Percentiles rank a stretch among this genome's conserved stretches.
phyloP scores from a whole-genome alignment of 2,797 vertebrate genomes.

The Alauda arvensis region DNA sequence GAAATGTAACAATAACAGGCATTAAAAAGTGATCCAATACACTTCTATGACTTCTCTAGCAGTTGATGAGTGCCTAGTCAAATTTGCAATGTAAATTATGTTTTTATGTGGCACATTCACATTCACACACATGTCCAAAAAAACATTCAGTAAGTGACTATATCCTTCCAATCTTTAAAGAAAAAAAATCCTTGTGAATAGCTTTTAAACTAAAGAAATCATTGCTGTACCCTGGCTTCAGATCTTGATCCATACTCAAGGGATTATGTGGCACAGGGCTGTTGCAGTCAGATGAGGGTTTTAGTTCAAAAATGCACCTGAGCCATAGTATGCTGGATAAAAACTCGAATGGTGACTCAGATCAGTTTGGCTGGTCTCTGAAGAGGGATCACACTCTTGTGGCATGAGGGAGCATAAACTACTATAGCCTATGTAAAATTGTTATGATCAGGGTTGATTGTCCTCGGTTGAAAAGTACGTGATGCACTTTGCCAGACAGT shows the following conservation, averaged over 20 bases:
- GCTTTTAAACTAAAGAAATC: neutral
- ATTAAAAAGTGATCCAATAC: neutral
- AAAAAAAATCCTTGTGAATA: neutral
- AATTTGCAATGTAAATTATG: neutral
- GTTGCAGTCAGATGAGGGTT: neutral
- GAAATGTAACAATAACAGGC: neutral
- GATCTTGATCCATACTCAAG: neutral
- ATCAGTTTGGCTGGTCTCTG: neutral
- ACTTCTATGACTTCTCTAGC: neutral
- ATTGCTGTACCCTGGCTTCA: neutral
- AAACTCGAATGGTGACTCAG: neutral
- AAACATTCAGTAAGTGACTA: neutral
- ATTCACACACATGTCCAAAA: neutral
- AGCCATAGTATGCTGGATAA: neutral
- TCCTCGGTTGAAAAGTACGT: rapidly evolving
- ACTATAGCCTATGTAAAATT: neutral
- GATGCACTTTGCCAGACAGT: neutral
- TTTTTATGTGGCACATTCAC: neutral
- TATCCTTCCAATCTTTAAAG: neutral
- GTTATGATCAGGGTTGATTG: neutral
- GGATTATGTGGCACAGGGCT: neutral
- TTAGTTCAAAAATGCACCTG: neutral
- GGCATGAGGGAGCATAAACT: neutral
- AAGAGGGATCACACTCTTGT: neutral
- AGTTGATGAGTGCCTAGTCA: neutral